A percentile compares a stretch with the other conserved stretches of the same genome.
phyloP scores from a whole-genome alignment of 2,797 vertebrate genomes.

The Anguilla pacifica region DNA sequence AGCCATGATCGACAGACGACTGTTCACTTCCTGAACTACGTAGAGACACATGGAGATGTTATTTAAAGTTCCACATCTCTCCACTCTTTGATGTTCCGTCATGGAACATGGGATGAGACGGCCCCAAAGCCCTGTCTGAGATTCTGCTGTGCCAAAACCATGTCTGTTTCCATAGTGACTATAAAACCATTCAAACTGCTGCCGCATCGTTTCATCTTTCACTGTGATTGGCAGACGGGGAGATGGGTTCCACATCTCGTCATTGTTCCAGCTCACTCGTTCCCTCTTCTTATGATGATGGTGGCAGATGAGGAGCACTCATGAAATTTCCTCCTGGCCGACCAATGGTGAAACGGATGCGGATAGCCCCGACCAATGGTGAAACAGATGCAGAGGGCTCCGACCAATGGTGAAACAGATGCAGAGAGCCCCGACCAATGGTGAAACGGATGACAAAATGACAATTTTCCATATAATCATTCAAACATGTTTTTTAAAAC shows the following conservation, averaged over 20 bases:
- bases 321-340: neutral
- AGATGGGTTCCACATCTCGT: neutral
- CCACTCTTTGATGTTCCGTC: neutral
- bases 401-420: neutral
- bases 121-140: neutral
- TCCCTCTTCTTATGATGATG: neutral
- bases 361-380: neutral
- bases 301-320: neutral
- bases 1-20: neutral
- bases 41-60: neutral
- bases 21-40: neutral
- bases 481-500: neutral
- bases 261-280: neutral
- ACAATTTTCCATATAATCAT: no score
- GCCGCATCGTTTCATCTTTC: neutral
- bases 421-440: neutral
- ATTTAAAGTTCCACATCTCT: neutral
- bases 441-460: no score
- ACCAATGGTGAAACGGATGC: neutral
- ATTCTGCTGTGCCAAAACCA: neutral
- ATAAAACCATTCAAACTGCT: neutral
- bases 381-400: neutral
- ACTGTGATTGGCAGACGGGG: neutral
- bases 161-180: neutral
- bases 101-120: neutral